Conservation (phyloP, 2,113 vertebrate genomes). For the Anarrhichthys ocellatus region DNA sequence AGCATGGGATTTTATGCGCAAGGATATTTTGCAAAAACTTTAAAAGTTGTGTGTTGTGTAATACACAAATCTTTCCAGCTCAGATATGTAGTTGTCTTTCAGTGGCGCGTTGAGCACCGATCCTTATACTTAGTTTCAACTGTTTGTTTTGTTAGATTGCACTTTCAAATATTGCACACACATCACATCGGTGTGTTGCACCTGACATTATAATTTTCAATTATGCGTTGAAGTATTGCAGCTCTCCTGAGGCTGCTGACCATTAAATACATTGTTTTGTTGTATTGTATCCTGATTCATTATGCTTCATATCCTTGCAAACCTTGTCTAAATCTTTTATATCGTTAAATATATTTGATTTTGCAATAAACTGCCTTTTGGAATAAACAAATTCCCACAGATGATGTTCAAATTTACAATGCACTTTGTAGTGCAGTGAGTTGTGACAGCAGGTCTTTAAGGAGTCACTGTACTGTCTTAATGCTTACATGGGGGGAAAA, state of each 20-base stretch:
- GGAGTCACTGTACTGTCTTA: constrained; percentile 27
- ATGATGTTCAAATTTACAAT: constrained; percentile 7
- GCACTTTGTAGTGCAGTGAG: constrained; percentile 16
- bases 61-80: not conserved
- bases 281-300: not conserved
- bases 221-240: not conserved
- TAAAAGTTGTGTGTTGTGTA: not conserved
- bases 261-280: not conserved
- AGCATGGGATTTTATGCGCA: not conserved
- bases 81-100: not conserved
- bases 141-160: not conserved
- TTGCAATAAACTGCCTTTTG: constrained; percentile 18
- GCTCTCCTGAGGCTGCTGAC: not conserved
- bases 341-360: constrained; percentile 4
- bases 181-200: not conserved
- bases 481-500: constrained; percentile 67
- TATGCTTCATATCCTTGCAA: not conserved
- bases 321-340: not conserved
- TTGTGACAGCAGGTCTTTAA: constrained; percentile 37
- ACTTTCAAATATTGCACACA: not conserved
- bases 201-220: not conserved
- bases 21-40: not conserved
- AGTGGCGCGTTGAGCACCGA: not conserved
- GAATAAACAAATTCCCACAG: constrained; percentile 9
- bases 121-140: not conserved